Base-by-base conservation (phyloP, 2,113 vertebrate genomes). In the Accipiter cooperii region DNA sequence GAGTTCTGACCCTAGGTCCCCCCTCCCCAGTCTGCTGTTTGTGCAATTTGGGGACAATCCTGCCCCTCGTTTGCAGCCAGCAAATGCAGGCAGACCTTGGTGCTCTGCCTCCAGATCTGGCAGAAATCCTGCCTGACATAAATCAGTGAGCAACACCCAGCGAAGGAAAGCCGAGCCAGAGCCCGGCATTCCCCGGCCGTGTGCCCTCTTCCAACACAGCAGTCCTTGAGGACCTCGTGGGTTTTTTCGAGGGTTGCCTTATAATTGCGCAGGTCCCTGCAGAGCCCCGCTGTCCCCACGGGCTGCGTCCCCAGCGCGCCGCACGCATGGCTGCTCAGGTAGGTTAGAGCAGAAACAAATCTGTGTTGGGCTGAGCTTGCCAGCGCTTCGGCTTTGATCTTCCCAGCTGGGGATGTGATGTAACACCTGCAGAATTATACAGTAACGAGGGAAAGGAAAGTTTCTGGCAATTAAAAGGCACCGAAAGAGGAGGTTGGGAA, bases 371-470 rank as follows among this genome's bases (percentile, higher is more conserved):
- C 70, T 68, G 77, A 92, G 94, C 60, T 55, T 85, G 95, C 91
- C 96, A 89, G 49, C 6, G 3, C 71, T 42, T 21, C 0, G 1
- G 63, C 90, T 97, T 97, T 97, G 94, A 97, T 97, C 94, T 93
- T 47, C 74, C 58, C 83, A 33, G 95, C 63, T 49, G 2, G 85
- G 76, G 58, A 92, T 29, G 95, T 73, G 93, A 96, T 93, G 90
- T 63, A 95, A 92, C 95, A 97, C 95, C 95, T 96, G 95, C 84
- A 78, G 91, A 34, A 86, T 73, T 68, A 36, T 6, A 42, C 88
- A 26, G 91, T 49, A 83, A 49, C 14, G 1, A 80, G 83, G 40
- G 69, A 64, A 87, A 92, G 86, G 82, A 49, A 92, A 78, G 65
- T 34, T 69, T 69, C 89, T 76, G 76, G 88, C 80, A 84, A 76